Evolutionary conservation across 2,113 vertebrate genomes (phyloP), one percentile per base, ranked within the genome.

Genomic region (Struthio camelus): DNA sequence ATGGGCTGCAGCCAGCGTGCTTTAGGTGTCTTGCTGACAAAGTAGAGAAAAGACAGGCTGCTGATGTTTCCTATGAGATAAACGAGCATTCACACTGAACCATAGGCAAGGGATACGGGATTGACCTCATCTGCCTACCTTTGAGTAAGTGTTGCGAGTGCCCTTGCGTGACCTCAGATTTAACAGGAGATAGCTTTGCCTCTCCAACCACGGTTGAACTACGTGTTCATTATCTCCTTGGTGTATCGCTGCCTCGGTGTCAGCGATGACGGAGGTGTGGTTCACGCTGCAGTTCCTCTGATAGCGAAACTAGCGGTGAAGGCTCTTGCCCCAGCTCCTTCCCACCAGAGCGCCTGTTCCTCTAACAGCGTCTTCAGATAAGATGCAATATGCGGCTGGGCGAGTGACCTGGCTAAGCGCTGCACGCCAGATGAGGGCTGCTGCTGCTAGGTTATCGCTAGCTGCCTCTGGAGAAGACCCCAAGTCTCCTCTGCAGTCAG

Each of bases 161-260:
- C 22, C 59, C 59, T 77, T 72, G 25, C 36, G 66, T 91, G 62
- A n/a, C 36, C 25, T 61, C 44, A 40, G 44, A 62, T 85, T 54
- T 79, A 44, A 73, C 16, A 36, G 6, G 1, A 81, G 69, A 27
- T 44, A 40, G 44, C 18, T 85, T 88, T 88, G 16, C 42, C 24
- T 65, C 16, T 84, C 87, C 38, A 38, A 34, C 46, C 62, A 51
- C 44, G 88, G 80, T 46, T 16, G 16, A 14, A 5, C 46, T 30
- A 54, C 0, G 0, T 0, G 0, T 76, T 85, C 89, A 5, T 54
- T 79, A 80, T 44, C 32, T 50, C 28, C 64, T 70, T 46, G 0
- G 7, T 14, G 14, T n/a, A 30, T 42, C 20, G 10, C 14, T 2
- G 4, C n/a, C 36, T 91, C 85, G 67, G 40, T 34, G 51, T 46